Base-by-base conservation (phyloP, 2,797 vertebrate genomes). In the Arremon aurantiirostris region DNA sequence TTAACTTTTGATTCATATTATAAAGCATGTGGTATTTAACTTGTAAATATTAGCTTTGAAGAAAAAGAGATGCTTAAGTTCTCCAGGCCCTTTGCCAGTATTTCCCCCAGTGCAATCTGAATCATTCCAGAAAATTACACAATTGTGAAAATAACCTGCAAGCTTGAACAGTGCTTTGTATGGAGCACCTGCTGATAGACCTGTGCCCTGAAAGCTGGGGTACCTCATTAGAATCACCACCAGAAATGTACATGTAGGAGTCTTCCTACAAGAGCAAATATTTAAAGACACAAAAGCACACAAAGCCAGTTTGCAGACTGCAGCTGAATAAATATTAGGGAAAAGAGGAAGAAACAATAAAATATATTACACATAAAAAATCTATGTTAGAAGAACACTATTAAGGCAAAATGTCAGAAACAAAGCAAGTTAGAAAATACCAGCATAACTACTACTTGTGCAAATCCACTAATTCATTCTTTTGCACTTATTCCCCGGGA, bases 201-300 rank as follows among this genome's bases (percentile, higher is more conserved):
- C 63, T 72, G 72, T 94, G 66, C 91, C 94, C 89, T 94, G 65
- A 84, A 84, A 76, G 41, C 79, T 88, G 80, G 44, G 70, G 34
- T 93, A 88, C 64, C 77, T 96, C 87, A 81, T 91, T 94, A 93
- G 90, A 91, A 90, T 86, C 80, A 94, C 86, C 91, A 90, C 77
- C 72, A 94, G 85, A 94, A 96, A 80, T 35, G 70, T 86, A 73
- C 56, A 23, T 27, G 76, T 93, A 88, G 78, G 89, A 96, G 78
- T 88, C 73, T 72, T 88, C 60, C 66, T 93, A 32, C 46, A 94
- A 89, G 49, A 80, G 56, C 95, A 96, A 96, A 94, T 94, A 96
- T 96, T 95, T 94, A 79, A 96, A 65, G 80, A 59, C 66, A 79
- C 19, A 84, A 88, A 93, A 86, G 82, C 73, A 93, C 76, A 93